Percentiles rank a stretch among this genome's conserved stretches.
Conservation (phyloP, 1,140 invertebrate species). For the Pentalonia nigronervosa region DNA sequence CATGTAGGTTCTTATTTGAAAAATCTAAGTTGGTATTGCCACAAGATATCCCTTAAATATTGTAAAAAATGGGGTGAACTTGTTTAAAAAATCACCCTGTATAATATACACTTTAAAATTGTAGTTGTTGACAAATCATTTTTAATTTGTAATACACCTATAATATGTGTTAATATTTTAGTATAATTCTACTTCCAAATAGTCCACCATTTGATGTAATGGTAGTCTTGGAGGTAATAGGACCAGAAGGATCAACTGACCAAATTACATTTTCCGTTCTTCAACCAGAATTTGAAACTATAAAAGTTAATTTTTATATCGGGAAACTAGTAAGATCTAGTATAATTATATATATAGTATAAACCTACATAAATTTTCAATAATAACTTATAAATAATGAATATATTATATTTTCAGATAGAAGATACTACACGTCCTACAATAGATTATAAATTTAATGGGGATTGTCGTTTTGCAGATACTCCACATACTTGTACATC, state of each 20-base stretch:
- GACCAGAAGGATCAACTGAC: constrained; percentile 56
- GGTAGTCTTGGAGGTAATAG: constrained; percentile 54
- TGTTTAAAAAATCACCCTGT: too few relatives aligned
- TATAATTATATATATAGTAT: background rate
- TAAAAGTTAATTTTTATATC: constrained; percentile 60
- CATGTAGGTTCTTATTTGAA: too few relatives aligned
- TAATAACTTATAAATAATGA: background rate
- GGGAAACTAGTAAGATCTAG: constrained; percentile 58
- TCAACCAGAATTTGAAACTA: constrained; percentile 45
- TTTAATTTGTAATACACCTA: background rate
- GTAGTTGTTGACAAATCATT: background rate
- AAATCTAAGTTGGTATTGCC: too few relatives aligned
- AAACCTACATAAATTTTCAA: background rate
- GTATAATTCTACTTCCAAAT: constrained; percentile 45
- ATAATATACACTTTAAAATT: too few relatives aligned
- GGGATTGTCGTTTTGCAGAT: constrained; percentile 59
- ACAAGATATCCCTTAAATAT: too few relatives aligned
- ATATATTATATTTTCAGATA: constrained; percentile 50
- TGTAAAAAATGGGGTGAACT: too few relatives aligned
- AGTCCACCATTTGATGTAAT: constrained; percentile 49
- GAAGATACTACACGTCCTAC: constrained; percentile 59
- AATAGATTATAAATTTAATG: constrained; percentile 60
- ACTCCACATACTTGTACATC: constrained; percentile 59
- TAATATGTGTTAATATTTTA: background rate
- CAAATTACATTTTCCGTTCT: constrained; percentile 58